Base-by-base conservation (phyloP, 1,140 invertebrate species). In the Formica selysi region DNA sequence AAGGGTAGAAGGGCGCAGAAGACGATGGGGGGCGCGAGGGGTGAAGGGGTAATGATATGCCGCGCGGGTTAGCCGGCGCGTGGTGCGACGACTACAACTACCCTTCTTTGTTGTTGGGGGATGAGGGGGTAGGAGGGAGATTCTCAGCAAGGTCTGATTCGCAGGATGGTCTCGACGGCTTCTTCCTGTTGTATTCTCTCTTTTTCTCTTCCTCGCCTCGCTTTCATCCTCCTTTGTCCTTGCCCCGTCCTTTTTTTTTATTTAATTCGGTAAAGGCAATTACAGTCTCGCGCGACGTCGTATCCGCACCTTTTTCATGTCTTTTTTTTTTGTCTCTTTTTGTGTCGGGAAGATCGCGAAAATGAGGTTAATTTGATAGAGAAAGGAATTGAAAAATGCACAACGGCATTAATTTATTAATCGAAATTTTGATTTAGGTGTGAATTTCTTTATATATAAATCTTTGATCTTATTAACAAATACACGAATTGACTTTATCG, bases 31-130 rank as follows among this genome's bases (percentile, higher is more conserved):
- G 67, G 87, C 32, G 29, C 6, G 68, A 65, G 32, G 36, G 81
- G 84, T 62, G 87, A 79, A 87, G 90, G 90, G 91, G 89, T 89
- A 92, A 93, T 92, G 91, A 93, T 92, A 92, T 92, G 91, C 91
- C 76, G 44, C 44, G 10, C 44, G 88, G 88, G 88, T 65, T 89
- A 85, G 85, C 74, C 86, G 90, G 81, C 85, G 87, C 84, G 79
- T 41, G 68, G 54, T 73, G 64, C 79, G 78, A 76, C 88, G 89
- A 86, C 80, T 84, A 86, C 90, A 89, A 83, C 86, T 83, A 91
- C 88, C 81, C 83, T 87, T 83, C 76, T 79, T 90, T 71, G 57
- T 85, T 54, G 70, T 64, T 70, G 51, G 29, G 70, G 36, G 71
- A 54, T 84, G 22, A 62, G 67, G 41, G 73, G 65, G 32, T 22